Evolutionary conservation across 2,888 invertebrate genomes (phyloP), one percentile per base, ranked within the genome.

Genomic region (Leptura quadrifasciata): DNA sequence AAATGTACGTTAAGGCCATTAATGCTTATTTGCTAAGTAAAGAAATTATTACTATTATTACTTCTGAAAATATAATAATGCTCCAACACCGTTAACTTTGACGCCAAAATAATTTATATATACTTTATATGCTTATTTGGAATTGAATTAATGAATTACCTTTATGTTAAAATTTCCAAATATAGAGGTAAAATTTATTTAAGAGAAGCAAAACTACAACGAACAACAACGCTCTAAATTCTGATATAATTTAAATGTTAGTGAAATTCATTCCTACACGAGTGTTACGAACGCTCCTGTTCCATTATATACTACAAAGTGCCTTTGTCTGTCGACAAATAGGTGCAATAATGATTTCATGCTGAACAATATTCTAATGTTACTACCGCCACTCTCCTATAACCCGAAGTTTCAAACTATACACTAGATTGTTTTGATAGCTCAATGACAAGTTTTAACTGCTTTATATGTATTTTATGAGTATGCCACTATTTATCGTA

Each of bases 291-390:
- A 39, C 10, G 39, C 39, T 39, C 39, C 12, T 39, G 39, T 15
- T 12, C 15, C 39, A 39, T 39, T 39, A 39, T 15, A 39, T 15
- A 12, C 12, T n/a, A n/a, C 47, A n/a, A 47, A n/a, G 47, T 15
- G 3, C 47, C 47, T 47, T 47, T n/a, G n/a, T 6, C n/a, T 47
- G 47, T 47, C 15, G n/a, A n/a, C 47, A 47, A 47, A 47, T 47
- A n/a, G 47, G 15, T 47, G 6, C 47, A 47, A n/a, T 47, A 47
- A 47, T 47, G n/a, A 47, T 47, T 47, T 47, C 47, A 47, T 47
- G 47, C n/a, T 47, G 47, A n/a, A 47, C n/a, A 47, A n/a, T 47
- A 47, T 47, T 47, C 47, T 47, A 47, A n/a, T 17, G 17, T 47
- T 47, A 47, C n/a, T 4, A 47, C 2, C 12, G 39, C n/a, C n/a